These are phyloP conservation scores for Siniperca undulata DNA, from an alignment of 2,797 vertebrate species.

Conservation along the genomic window DNA sequence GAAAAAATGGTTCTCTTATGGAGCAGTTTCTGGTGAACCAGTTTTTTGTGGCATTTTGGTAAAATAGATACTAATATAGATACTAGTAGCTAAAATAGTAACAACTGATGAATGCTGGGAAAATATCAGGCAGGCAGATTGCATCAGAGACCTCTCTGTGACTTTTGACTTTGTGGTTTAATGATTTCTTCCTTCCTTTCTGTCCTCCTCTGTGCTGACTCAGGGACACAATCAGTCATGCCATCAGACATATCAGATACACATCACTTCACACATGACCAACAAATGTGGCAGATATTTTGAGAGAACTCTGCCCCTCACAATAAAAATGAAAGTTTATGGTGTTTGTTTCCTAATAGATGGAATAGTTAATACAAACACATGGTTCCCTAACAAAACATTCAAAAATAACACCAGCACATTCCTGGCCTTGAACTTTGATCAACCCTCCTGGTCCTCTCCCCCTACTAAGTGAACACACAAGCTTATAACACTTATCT, in stretches of 20 bases:
- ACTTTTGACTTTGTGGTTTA: constrained; percentile 47
- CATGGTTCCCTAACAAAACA: neutral
- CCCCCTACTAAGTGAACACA: constrained; percentile 31
- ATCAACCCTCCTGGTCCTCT: constrained; percentile 11
- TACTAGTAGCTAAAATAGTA: neutral
- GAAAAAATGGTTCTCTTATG: neutral
- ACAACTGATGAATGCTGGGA: constrained; percentile 32
- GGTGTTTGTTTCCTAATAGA: neutral
- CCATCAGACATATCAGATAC: constrained; percentile 65
- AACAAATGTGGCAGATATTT: constrained; percentile 16
- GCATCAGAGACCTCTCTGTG: constrained; percentile 48
- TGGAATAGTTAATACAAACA: neutral
- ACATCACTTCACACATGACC: constrained; percentile 41
- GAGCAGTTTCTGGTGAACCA: neutral
- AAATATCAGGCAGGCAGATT: constrained; percentile 32
- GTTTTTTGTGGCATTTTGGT: neutral
- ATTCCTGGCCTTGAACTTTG: constrained; percentile 44
- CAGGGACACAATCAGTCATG: constrained; percentile 58
- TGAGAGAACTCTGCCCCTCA: constrained; percentile 12
- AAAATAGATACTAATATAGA: neutral
- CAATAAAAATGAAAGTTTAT: neutral
- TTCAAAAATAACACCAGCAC: constrained; percentile 5
- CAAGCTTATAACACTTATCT: neutral
- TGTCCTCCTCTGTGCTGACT: constrained; percentile 37
- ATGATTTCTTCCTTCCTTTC: constrained; percentile 63